phyloP scores from a whole-genome alignment of 2,797 vertebrate species.

The Amphiprion clarkii region DNA sequence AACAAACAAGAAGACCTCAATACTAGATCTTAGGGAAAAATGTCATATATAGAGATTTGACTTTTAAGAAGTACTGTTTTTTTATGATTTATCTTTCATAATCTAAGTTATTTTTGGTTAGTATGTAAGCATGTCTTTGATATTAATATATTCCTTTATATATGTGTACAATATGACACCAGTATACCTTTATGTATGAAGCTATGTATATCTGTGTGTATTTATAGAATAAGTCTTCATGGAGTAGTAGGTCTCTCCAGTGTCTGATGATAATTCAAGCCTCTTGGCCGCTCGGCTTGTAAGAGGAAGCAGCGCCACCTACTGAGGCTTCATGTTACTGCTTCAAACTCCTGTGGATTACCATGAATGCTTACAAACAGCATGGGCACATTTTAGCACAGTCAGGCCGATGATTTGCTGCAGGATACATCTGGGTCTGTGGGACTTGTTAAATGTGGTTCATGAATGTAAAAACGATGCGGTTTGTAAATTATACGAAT shows the following conservation, averaged over 20 bases:
- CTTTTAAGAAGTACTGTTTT: conserved; percentile 75
- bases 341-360: conserved; percentile 49
- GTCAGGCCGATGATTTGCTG: conserved; percentile 13
- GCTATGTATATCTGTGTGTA: conserved; percentile 83
- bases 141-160: conserved; percentile 88
- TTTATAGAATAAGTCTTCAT: conserved; percentile 78
- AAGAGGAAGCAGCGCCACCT: conserved; percentile 76
- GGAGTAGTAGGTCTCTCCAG: conserved; percentile 66
- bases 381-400: conserved; percentile 12
- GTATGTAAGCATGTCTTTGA: conserved; percentile 84
- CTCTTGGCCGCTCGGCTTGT: conserved; percentile 48
- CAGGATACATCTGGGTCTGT: conserved; percentile 18
- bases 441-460: conserved; percentile 28
- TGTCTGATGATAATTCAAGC: conserved; percentile 74
- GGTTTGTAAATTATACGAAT: conserved; percentile 46
- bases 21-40: conserved; percentile 70
- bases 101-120: conserved; percentile 87
- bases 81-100: conserved; percentile 78
- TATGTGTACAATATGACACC: conserved; percentile 80
- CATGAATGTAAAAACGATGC: conserved; percentile 40
- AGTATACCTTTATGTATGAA: conserved; percentile 79
- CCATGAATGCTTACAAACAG: conserved; percentile 12
- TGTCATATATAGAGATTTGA: conserved; percentile 67
- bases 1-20: conserved; percentile 84
- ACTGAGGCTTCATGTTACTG: conserved; percentile 60